A percentile compares a stretch with the other conserved stretches of the same genome.
Evolutionary conservation across 2,797 vertebrate genomes (phyloP).

Genomic region (Peromyscus melanophrys): DNA sequence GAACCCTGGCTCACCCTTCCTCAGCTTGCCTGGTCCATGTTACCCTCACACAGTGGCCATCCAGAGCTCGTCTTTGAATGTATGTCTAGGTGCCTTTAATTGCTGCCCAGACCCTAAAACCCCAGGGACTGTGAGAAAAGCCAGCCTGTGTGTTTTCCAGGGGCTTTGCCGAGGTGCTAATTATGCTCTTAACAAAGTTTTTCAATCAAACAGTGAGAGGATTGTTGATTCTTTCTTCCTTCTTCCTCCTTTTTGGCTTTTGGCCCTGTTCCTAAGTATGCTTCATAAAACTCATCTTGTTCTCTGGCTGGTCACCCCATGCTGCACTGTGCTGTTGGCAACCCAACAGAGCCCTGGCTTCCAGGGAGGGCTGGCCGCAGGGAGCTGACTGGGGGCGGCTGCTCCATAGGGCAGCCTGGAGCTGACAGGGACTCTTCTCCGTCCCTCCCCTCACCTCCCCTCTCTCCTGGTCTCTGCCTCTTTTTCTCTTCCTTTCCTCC

Average conservation of each 20-base stretch:
- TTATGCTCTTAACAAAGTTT: conserved; percentile 74
- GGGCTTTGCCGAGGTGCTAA: conserved; percentile 78
- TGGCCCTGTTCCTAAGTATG: conserved; percentile 73
- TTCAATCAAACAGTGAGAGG: conserved; percentile 79
- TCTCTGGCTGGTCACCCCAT: conserved; percentile 72
- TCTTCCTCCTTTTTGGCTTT: conserved; percentile 75
- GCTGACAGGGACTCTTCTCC: neutral
- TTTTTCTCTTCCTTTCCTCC: neutral
- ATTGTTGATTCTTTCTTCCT: conserved; percentile 69
- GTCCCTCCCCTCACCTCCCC: neutral
- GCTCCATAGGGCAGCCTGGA: neutral
- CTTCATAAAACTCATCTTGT: conserved; percentile 80
- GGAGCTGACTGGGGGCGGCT: conserved; percentile 45
- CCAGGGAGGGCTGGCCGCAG: conserved; percentile 37
- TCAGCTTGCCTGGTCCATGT: neutral
- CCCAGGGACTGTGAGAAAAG: conserved; percentile 73
- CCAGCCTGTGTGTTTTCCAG: conserved; percentile 74
- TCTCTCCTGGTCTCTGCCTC: neutral
- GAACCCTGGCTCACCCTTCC: neutral
- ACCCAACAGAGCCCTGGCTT: conserved; percentile 48
- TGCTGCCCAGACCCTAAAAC: conserved; percentile 32
- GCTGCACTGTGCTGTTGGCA: conserved; percentile 68
- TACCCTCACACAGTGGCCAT: neutral
- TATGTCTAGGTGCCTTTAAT: conserved; percentile 61
- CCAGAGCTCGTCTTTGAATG: neutral